Conservation (phyloP, 2,888 invertebrate species). For the Bombylius major region DNA sequence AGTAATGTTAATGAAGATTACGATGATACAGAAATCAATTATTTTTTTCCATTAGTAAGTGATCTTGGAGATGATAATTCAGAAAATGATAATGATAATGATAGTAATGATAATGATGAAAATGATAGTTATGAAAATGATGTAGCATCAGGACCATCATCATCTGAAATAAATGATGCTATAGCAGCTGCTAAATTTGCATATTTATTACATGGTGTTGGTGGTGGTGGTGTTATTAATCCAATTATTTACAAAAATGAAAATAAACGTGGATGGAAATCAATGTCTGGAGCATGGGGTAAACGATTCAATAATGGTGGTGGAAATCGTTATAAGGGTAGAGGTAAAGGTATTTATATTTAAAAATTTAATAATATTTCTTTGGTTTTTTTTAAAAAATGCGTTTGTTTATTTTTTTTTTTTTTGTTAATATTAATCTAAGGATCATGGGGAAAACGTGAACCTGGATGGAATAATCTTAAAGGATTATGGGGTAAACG, state of each 20-base stretch:
- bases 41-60: background rate
- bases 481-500: conserved; percentile 72
- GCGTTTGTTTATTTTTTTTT: conserved; percentile 1
- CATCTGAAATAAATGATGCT: too few species aligned
- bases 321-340: conserved; percentile 43
- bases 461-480: conserved; percentile 66
- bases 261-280: conserved; percentile 56
- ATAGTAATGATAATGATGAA: background rate
- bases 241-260: conserved; percentile 20
- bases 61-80: too few species aligned
- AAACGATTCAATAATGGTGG: conserved; percentile 45
- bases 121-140: background rate
- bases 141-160: too few species aligned
- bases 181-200: background rate
- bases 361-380: conserved; percentile 2
- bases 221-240: background rate
- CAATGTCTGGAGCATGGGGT: conserved; percentile 62
- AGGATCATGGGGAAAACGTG: conserved; percentile 66
- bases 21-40: background rate
- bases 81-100: background rate
- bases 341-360: conserved; percentile 33
- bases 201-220: background rate
- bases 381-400: conserved; percentile 5
- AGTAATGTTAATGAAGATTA: background rate
- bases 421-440: conserved; percentile 15